These are phyloP conservation scores for Cephus sareptanus DNA, from an alignment of 2,888 invertebrate species.

Conservation along the genomic window DNA sequence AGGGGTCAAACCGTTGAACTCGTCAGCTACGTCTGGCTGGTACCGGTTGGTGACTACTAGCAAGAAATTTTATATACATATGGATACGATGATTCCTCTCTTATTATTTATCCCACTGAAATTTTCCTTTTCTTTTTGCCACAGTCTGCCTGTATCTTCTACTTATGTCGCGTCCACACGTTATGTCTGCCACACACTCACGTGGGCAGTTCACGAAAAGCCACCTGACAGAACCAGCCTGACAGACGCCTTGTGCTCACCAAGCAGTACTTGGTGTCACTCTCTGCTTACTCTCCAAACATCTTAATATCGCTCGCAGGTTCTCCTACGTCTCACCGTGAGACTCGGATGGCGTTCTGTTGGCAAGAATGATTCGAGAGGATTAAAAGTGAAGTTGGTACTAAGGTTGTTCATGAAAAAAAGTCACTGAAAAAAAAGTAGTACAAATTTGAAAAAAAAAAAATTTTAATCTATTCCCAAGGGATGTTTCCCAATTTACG, in stretches of 20 bases:
- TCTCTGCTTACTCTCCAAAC: slow-evolving; percentile 51
- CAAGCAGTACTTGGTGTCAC: slow-evolving; percentile 36
- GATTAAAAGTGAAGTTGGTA: not conserved
- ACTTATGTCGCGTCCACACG: not conserved
- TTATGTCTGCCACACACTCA: not conserved
- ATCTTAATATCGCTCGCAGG: slow-evolving; percentile 45
- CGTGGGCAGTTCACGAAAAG: slow-evolving; percentile 49
- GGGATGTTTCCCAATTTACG: not conserved
- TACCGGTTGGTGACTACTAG: not conserved
- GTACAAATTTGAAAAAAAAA: not conserved
- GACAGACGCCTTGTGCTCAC: slow-evolving; percentile 32
- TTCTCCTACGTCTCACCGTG: slow-evolving; percentile 4
- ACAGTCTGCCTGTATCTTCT: not conserved
- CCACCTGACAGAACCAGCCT: slow-evolving; percentile 44
- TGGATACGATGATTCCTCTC: not conserved
- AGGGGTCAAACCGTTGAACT: not conserved
- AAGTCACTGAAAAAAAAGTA: not conserved
- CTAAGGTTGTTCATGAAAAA: not conserved
- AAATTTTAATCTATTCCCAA: not conserved
- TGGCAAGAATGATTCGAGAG: not conserved
- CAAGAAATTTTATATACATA: not conserved
- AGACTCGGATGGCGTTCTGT: not conserved
- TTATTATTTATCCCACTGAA: not conserved
- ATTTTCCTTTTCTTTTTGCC: not conserved
- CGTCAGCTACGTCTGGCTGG: not conserved